Base-by-base conservation (phyloP, 1,140 invertebrate genomes). In the Phocides pigmalion region DNA sequence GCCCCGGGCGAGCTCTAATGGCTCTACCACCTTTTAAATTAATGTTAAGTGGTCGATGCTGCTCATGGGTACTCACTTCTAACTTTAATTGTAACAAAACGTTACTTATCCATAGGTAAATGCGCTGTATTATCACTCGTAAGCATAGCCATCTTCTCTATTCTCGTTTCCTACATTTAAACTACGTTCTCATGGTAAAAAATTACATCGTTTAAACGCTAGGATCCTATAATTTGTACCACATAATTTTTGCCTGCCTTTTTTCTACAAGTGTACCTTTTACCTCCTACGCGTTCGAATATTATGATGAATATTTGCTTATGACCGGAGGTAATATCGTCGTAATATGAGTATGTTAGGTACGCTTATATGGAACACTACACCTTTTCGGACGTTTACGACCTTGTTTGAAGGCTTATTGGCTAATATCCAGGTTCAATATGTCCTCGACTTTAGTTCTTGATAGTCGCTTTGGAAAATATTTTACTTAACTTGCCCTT, bases 261-360 rank as follows among this genome's bases (percentile, higher is more conserved):
- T 74, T 70, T 68, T 74, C 64, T 69, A 67, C 62, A 67, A 65
- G 47, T 50, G 37, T 59, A 63, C 62, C 51, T 70, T 59, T 67
- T 50, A 11, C 25, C 51, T 70, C 62, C 70, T 50, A 11, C 25
- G 22, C 64, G 59, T 70, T 70, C 71, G 53, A 70, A 66, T 72
- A 68, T 56, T 63, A 62, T 50, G 59, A 62, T 42, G 58, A 53
- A 62, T 62, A 62, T 62, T 62, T 62, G 61, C 61, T 51, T 56
- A 56, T 22, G 53, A 42, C 53, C 53, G 39, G 15, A 56, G 53
- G 53, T 56, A 56, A 56, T 42, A 32, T 41, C 9, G 19, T 47
- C 28, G 53, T 56, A 42, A 28, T 28, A 28, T 6, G 25, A 28
- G 25, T 28, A 42, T 42, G 20, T 42, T 0, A 5, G 37, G 17